Conservation (phyloP, 2,888 invertebrate species). For the Gymnosoma rotundatum region DNA sequence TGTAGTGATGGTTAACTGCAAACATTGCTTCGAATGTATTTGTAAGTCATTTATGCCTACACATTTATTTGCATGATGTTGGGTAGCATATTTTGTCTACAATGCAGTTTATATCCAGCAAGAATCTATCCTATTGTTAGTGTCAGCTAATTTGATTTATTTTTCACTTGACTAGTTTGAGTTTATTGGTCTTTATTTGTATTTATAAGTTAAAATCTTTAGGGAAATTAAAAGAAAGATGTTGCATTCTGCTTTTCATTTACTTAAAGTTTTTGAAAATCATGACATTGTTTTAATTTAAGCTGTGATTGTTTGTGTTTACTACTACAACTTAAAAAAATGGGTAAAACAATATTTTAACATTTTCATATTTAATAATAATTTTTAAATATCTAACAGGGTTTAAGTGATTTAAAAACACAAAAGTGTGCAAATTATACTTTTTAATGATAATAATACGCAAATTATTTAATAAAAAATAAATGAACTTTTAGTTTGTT, state of each 20-base stretch:
- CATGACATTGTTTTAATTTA: slow-evolving; percentile 60
- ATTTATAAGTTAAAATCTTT: slow-evolving; percentile 41
- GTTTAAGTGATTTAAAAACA: background rate
- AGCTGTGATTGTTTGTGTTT: slow-evolving; percentile 7
- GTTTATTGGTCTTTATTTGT: slow-evolving; percentile 39
- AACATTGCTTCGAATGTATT: background rate
- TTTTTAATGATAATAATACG: too few relatives aligned
- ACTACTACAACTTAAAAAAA: background rate
- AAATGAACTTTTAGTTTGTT: background rate
- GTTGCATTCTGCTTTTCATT: background rate
- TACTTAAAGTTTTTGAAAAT: background rate
- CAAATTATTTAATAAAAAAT: too few relatives aligned
- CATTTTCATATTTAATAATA: background rate
- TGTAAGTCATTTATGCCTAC: background rate
- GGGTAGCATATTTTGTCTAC: slow-evolving; percentile 46
- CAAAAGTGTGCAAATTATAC: too few relatives aligned
- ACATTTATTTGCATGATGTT: background rate
- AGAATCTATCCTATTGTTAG: slow-evolving; percentile 56
- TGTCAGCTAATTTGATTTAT: slow-evolving; percentile 71
- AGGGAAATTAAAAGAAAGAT: slow-evolving; percentile 64
- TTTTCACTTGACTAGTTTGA: slow-evolving; percentile 57
- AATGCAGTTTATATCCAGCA: slow-evolving; percentile 57
- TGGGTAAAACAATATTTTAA: slow-evolving; percentile 2
- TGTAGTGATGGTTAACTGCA: background rate
- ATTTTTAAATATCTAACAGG: background rate